Evolutionary conservation across 2,888 invertebrate genomes (phyloP).

Genomic region (Clusia tigrina): DNA sequence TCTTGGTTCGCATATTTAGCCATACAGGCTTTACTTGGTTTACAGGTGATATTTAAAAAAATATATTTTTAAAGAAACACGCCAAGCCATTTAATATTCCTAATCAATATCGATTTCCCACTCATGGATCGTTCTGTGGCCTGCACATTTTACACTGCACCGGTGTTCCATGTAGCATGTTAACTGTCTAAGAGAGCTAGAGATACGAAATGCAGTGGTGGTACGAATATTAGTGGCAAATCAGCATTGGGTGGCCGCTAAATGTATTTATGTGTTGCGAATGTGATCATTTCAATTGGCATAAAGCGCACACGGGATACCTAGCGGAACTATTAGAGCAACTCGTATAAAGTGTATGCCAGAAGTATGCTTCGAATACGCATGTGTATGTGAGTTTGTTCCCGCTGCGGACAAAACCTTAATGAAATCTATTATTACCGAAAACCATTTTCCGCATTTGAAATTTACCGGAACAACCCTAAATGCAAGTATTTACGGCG

Average conservation of each 20-base stretch:
- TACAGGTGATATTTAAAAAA: too few relatives aligned
- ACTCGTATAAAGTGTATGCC: neutral
- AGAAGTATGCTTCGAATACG: neutral
- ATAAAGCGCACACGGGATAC: slow-evolving; percentile 27
- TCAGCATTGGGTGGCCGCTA: slow-evolving; percentile 45
- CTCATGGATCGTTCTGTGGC: too few relatives aligned
- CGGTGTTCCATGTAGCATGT: too few relatives aligned
- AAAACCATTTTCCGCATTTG: slow-evolving; percentile 49
- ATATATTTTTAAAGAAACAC: too few relatives aligned
- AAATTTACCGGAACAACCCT: slow-evolving; percentile 32
- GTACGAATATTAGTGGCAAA: neutral
- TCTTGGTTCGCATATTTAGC: too few relatives aligned
- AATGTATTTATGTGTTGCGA: slow-evolving; percentile 57
- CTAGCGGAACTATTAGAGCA: slow-evolving; percentile 1
- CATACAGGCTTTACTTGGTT: too few relatives aligned
- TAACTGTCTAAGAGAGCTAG: too few relatives aligned
- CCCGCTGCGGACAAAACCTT: slow-evolving; percentile 36
- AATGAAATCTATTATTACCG: slow-evolving; percentile 56
- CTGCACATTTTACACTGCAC: too few relatives aligned
- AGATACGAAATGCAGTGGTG: too few relatives aligned
- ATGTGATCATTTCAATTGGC: slow-evolving; percentile 56
- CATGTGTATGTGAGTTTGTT: neutral
- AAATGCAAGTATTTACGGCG: slow-evolving; percentile 5
- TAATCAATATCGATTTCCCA: too few relatives aligned
- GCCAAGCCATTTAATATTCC: too few relatives aligned